phyloP scores from a whole-genome alignment of 2,113 vertebrate species.

The Heteronetta atricapilla region DNA sequence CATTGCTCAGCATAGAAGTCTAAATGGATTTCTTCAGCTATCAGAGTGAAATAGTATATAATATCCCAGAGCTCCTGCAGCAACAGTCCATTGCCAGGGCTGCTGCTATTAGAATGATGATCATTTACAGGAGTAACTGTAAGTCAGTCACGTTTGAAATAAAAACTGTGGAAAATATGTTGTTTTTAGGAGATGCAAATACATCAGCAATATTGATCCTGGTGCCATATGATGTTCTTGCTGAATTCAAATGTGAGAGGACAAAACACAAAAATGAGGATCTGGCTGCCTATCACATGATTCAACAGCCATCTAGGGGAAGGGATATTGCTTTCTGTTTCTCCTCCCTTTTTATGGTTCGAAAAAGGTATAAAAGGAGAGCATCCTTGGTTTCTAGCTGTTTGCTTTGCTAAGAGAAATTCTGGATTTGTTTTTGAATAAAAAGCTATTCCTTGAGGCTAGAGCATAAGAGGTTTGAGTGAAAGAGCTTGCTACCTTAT shows the following conservation, averaged over 20 bases:
- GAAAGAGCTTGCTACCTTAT: not conserved
- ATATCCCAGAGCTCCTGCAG: not conserved
- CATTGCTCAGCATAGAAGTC: slow-evolving; percentile 9
- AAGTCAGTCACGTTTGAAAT: not conserved
- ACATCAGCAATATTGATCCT: slow-evolving; percentile 16
- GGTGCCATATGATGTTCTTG: slow-evolving; percentile 4
- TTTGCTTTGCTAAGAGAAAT: not conserved
- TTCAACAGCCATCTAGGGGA: not conserved
- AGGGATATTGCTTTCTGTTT: not conserved
- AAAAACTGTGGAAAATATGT: slow-evolving; percentile 34
- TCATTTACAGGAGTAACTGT: not conserved
- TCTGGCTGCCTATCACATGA: slow-evolving; percentile 5
- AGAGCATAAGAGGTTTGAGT: not conserved
- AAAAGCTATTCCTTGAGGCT: slow-evolving; percentile 8
- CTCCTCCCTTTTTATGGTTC: not conserved
- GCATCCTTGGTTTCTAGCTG: not conserved
- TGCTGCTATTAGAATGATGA: not conserved
- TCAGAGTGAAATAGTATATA: not conserved
- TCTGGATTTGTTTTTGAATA: not conserved
- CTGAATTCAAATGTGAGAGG: slow-evolving; percentile 29
- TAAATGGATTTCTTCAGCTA: slow-evolving; percentile 19
- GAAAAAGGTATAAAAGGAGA: not conserved
- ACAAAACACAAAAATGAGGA: not conserved
- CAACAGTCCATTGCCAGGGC: not conserved
- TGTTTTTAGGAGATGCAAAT: slow-evolving; percentile 32